Base-by-base conservation (phyloP, 2,888 invertebrate species). In the Eristalis intricaria region DNA sequence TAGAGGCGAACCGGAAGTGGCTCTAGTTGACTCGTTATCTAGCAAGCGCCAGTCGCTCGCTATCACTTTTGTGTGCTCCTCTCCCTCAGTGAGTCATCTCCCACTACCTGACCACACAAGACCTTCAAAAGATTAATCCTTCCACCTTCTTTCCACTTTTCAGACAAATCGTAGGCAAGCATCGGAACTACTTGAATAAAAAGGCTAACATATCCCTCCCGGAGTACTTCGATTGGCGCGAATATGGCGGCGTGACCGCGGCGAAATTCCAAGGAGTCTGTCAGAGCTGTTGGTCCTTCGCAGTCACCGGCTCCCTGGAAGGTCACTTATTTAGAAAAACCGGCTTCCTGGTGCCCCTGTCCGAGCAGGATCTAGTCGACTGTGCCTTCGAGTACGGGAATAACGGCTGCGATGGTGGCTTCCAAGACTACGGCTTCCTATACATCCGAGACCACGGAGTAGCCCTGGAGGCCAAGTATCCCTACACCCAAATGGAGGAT, bases 331-430 rank as follows among this genome's bases (percentile, higher is more conserved):
- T 90, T 88, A 90, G 91, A 71, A 92, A 91, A 71, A 93, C 91
- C 1, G 92, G 92, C 0, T 77, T 91, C 5, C 87, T 93, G 29
- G 91, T 91, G 2, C 91, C 92, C 2, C 89, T 93, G 2, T 93
- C 93, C 1, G 91, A 91, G 58, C 93, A 93, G 84, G 92, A 93
- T 82, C 88, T 93, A 58, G 90, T 93, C 5, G 93, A 93, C 83
- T 93, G 93, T 78, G 91, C 92, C 40, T 90, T 91, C n/a, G 90
- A 90, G 29, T 92, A 92, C 71, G 92, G 92, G 38, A 91, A 90
- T 75, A 90, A 90, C 89, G 93, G 93, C 13, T 93, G 93, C 78
- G 91, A 92, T 23, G 93, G 93, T 73, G 93, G 93, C 40, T 91
- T 91, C 38, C 92, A 92, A 84, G 92, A 91, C 35, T 91, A 92